Conservation (phyloP, 2,113 vertebrate genomes). For the Leptobrachium ailaonicum region DNA sequence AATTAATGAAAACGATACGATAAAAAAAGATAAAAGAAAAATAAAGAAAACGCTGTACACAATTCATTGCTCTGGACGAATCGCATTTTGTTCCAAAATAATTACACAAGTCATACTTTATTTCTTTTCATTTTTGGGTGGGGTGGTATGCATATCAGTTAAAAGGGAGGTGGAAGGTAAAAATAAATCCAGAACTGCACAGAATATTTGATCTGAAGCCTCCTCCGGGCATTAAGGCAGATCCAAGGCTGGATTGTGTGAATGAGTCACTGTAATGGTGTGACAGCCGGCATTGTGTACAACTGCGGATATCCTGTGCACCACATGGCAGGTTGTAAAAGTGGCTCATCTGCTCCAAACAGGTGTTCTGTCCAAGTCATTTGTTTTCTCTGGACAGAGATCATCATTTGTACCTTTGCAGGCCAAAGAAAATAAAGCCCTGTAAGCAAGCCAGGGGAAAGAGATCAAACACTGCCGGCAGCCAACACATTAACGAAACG, state of each 20-base stretch:
- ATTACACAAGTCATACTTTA: no score
- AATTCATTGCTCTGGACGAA: no score
- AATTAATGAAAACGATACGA: no score
- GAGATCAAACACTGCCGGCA: neutral
- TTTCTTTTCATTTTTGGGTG: no score
- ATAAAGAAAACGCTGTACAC: no score
- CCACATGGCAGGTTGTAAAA: slow-evolving; percentile 26
- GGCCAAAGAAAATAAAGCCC: slow-evolving; percentile 26
- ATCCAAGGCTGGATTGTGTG: neutral
- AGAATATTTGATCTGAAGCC: no score
- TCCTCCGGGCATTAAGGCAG: no score
- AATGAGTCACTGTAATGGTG: neutral
- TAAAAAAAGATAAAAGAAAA: no score
- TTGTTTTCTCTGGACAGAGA: slow-evolving; percentile 36
- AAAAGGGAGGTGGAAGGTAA: no score
- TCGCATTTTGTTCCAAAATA: no score
- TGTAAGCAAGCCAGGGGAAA: neutral
- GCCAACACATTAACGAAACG: neutral
- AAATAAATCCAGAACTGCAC: no score
- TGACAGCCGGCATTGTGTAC: neutral
- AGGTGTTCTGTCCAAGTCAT: slow-evolving; percentile 30
- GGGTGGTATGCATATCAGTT: no score
- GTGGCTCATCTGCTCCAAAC: neutral
- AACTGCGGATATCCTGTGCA: neutral
- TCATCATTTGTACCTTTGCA: slow-evolving; percentile 24